A percentile compares a stretch with the other conserved stretches of the same genome.
Evolutionary conservation across 2,888 invertebrate genomes (phyloP).

Genomic region (Meta bourneti): DNA sequence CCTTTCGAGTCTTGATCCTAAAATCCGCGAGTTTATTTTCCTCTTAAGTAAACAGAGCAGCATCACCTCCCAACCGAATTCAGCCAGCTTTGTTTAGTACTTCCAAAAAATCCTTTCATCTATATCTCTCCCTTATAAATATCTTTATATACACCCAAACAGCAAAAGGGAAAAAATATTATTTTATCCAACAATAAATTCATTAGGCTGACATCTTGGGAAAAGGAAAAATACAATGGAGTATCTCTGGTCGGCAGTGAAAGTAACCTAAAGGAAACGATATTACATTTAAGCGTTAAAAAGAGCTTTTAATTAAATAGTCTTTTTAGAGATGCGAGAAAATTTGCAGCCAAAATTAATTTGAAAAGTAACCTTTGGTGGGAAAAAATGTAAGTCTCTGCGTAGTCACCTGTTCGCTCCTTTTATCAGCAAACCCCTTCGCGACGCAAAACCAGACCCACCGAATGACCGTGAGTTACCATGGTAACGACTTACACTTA

Average conservation of each 20-base stretch:
- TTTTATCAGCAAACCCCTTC: neutral
- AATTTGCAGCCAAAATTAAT: slow-evolving; percentile 50
- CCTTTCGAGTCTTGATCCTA: neutral
- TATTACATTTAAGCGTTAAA: slow-evolving; percentile 16
- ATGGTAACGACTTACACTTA: slow-evolving; percentile 48
- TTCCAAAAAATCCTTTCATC: neutral
- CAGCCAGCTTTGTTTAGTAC: slow-evolving; percentile 18
- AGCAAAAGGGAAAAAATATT: neutral
- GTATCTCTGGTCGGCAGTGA: neutral
- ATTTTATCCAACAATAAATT: neutral
- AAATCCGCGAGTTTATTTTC: slow-evolving; percentile 10
- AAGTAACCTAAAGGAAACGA: neutral
- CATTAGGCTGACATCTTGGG: neutral
- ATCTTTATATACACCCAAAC: neutral
- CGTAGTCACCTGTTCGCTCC: neutral
- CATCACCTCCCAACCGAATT: neutral
- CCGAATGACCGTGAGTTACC: slow-evolving; percentile 29
- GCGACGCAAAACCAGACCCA: slow-evolving; percentile 3
- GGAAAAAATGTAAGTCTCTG: neutral
- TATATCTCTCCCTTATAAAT: neutral
- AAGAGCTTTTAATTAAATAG: slow-evolving; percentile 54
- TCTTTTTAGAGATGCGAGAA: neutral
- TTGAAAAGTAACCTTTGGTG: slow-evolving; percentile 25
- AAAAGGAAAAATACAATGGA: neutral
- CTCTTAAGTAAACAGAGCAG: neutral